Conservation (phyloP, 2,797 vertebrate species). For the Uromys caudimaculatus region DNA sequence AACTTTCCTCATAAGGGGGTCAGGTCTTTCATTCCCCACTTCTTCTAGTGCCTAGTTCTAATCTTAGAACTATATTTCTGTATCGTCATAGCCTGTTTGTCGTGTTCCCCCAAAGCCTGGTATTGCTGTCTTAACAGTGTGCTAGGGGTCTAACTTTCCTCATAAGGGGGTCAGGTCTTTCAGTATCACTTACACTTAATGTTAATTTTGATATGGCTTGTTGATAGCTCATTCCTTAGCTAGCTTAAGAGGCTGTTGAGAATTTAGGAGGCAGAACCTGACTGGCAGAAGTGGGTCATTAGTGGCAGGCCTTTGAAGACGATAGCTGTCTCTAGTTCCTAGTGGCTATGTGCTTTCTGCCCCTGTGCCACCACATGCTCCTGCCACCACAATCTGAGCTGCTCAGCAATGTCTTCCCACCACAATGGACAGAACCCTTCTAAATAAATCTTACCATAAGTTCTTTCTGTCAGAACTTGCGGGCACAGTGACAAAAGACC, state of each 20-base stretch:
- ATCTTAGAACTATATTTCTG: too few relatives aligned
- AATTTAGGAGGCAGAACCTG: not conserved
- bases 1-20: too few relatives aligned
- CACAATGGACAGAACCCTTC: not conserved
- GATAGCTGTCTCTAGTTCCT: not conserved
- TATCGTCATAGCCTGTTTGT: too few relatives aligned
- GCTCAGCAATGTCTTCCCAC: not conserved
- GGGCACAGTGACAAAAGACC: not conserved
- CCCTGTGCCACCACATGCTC: not conserved
- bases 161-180: too few relatives aligned
- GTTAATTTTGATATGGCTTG: not conserved
- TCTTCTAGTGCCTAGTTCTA: too few relatives aligned
- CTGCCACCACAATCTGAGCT: not conserved
- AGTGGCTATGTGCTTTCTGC: not conserved
- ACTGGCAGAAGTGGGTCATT: not conserved
- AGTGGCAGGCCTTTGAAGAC: not conserved
- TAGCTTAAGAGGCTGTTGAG: not conserved
- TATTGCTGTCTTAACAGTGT: too few relatives aligned
- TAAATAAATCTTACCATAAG: not conserved
- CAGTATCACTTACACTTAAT: slow-evolving; percentile 31
- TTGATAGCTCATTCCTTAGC: not conserved
- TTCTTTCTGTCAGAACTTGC: not conserved
- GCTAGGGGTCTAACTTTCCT: too few relatives aligned
- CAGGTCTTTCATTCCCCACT: too few relatives aligned
- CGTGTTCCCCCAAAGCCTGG: too few relatives aligned